phyloP scores from a whole-genome alignment of 2,888 invertebrate genomes.

The Acronicta alni region DNA sequence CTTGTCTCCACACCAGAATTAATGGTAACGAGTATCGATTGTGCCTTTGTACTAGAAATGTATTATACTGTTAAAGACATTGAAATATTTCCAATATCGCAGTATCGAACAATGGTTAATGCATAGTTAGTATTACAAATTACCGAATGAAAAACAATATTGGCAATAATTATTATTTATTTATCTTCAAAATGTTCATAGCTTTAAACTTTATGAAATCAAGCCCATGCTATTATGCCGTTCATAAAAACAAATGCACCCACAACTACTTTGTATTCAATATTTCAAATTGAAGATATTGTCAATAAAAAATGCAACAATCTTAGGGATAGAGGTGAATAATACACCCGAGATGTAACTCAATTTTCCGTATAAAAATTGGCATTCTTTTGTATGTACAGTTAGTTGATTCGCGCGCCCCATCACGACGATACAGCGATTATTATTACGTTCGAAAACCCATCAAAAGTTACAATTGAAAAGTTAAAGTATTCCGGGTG shows the following conservation, averaged over 20 bases:
- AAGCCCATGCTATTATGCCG: slow-evolving; percentile 17
- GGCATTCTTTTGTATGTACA: slow-evolving; percentile 84
- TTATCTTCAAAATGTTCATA: neutral
- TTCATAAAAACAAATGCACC: slow-evolving; percentile 25
- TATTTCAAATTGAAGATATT: slow-evolving; percentile 62
- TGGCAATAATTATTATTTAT: too few relatives aligned
- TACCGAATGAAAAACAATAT: too few relatives aligned
- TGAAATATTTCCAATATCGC: slow-evolving; percentile 12
- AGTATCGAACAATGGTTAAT: neutral
- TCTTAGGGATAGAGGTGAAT: slow-evolving; percentile 75
- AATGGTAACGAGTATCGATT: slow-evolving; percentile 73
- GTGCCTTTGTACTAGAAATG: slow-evolving; percentile 28
- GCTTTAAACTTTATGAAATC: slow-evolving; percentile 18
- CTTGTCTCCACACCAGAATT: slow-evolving; percentile 72
- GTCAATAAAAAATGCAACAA: slow-evolving; percentile 72
- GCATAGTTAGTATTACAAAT: too few relatives aligned
- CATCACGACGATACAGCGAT: slow-evolving; percentile 84
- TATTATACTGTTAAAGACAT: slow-evolving; percentile 17
- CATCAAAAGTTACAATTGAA: slow-evolving; percentile 90
- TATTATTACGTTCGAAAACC: slow-evolving; percentile 89
- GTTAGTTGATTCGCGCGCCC: slow-evolving; percentile 84
- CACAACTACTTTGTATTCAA: slow-evolving; percentile 49
- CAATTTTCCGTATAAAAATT: slow-evolving; percentile 87
- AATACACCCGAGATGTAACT: slow-evolving; percentile 80
- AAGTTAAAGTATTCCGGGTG: slow-evolving; percentile 88